These are phyloP conservation scores for Pachypanchax playfairii DNA, from an alignment of 2,113 vertebrate genomes.

Conservation along the genomic window DNA sequence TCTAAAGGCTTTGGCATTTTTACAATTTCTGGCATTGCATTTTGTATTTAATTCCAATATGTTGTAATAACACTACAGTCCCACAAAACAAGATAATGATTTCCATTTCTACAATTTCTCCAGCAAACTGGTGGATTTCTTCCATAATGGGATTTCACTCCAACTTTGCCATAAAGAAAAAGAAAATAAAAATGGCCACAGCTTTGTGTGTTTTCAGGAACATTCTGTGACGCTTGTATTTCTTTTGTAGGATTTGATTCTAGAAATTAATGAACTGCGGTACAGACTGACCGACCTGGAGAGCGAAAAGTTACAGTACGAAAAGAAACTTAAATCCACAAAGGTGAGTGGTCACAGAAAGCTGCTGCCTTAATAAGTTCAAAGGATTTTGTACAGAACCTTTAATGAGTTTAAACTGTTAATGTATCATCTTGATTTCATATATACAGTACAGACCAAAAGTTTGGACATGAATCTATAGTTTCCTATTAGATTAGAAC, in stretches of 20 bases:
- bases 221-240: neutral
- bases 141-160: too few relatives aligned
- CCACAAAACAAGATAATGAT: too few relatives aligned
- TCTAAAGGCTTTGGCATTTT: too few relatives aligned
- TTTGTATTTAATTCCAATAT: too few relatives aligned
- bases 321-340: slow-evolving; percentile 93
- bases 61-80: too few relatives aligned
- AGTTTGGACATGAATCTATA: too few relatives aligned
- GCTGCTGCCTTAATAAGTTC: neutral
- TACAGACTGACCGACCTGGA: slow-evolving; percentile 91
- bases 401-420: neutral
- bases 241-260: slow-evolving; percentile 84
- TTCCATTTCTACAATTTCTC: too few relatives aligned
- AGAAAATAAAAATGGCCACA: neutral
- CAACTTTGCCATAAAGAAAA: neutral
- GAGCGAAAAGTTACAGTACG: slow-evolving; percentile 89
- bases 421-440: too few relatives aligned
- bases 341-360: slow-evolving; percentile 84
- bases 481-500: too few relatives aligned
- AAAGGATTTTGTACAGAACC: neutral
- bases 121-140: too few relatives aligned
- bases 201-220: neutral
- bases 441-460: too few relatives aligned
- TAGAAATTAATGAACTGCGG: slow-evolving; percentile 90
- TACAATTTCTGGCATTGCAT: too few relatives aligned